Conservation (phyloP, 1,140 invertebrate genomes). For the Papilio glaucus region DNA sequence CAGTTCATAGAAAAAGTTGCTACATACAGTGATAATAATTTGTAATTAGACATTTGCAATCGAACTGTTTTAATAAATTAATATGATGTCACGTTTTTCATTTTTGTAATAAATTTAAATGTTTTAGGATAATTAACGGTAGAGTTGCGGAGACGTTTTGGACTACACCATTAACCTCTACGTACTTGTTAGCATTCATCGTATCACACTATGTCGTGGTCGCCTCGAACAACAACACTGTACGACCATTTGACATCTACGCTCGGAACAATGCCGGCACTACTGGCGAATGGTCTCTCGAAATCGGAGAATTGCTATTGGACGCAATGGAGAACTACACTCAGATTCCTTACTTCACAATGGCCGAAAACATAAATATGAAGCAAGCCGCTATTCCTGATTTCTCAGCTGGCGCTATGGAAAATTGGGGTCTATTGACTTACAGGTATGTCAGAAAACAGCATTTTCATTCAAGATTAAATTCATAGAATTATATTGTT, state of each 20-base stretch:
- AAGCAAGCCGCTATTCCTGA: conserved; percentile 90
- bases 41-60: no score
- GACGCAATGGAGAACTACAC: conserved; percentile 78
- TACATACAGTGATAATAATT: no score
- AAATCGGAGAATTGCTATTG: conserved; percentile 80
- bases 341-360: conserved; percentile 78
- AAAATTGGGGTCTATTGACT: conserved; percentile 87
- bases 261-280: conserved; percentile 86
- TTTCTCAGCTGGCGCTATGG: conserved; percentile 88
- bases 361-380: conserved; percentile 80
- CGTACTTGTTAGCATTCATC: conserved; percentile 93
- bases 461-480: background rate
- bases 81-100: background rate
- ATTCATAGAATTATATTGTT: no score
- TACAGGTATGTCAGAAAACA: conserved; percentile 67
- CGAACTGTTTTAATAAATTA: no score
- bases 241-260: conserved; percentile 87
- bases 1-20: no score
- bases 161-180: conserved; percentile 90
- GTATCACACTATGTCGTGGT: conserved; percentile 88
- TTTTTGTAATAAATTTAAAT: background rate
- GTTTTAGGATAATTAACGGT: conserved; percentile 46
- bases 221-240: conserved; percentile 46
- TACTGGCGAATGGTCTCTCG: conserved; percentile 85
- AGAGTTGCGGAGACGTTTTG: conserved; percentile 66